These are phyloP conservation scores for Dicrostonyx torquatus DNA, from an alignment of 2,797 vertebrate species.

Conservation along the genomic window DNA sequence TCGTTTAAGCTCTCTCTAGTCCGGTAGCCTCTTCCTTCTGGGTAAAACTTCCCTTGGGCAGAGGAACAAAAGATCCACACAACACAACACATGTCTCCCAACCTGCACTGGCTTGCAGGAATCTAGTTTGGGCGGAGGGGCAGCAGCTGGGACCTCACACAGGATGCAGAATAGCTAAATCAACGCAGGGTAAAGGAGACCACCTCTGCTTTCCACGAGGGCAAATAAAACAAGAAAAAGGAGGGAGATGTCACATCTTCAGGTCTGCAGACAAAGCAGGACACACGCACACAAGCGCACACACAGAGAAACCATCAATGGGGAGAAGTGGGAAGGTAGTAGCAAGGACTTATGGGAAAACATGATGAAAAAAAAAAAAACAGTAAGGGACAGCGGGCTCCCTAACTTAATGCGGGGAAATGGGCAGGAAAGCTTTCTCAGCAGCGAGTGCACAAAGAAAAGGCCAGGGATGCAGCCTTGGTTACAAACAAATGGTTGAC, in stretches of 20 bases:
- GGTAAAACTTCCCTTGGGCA: slow-evolving; percentile 57
- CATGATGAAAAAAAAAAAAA: background rate
- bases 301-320: slow-evolving; percentile 16
- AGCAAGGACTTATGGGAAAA: background rate
- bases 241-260: background rate
- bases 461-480: slow-evolving; percentile 70
- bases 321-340: slow-evolving; percentile 29
- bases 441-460: slow-evolving; percentile 67
- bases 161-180: background rate
- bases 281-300: background rate
- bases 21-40: slow-evolving; percentile 48
- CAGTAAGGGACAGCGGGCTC: background rate
- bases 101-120: background rate
- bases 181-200: background rate
- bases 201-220: slow-evolving; percentile 31
- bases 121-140: background rate
- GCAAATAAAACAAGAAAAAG: slow-evolving; percentile 16
- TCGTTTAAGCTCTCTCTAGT: slow-evolving; percentile 41
- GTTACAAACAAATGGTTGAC: slow-evolving; percentile 74
- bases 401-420: slow-evolving; percentile 58
- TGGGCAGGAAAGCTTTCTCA: slow-evolving; percentile 75
- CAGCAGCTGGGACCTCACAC: background rate
- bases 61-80: background rate
- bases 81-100: background rate
- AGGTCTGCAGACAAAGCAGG: slow-evolving; percentile 66